Base-by-base conservation (phyloP, 2,888 invertebrate species). In the Thereva nobilitata region DNA sequence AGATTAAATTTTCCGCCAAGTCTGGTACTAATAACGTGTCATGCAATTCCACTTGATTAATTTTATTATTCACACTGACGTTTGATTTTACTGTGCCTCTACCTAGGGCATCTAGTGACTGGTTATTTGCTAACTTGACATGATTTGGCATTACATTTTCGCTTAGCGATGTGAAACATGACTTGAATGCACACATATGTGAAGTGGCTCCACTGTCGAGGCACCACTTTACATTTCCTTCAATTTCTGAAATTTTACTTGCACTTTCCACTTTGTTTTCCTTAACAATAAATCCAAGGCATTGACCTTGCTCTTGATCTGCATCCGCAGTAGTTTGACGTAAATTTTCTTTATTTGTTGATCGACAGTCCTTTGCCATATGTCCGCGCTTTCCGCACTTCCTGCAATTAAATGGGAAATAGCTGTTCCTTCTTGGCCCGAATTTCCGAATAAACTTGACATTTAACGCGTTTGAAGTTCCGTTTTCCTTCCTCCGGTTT, bases 11-110 rank as follows among this genome's bases (percentile, higher is more conserved):
- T 41, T 52, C 50, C 12, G 41, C 50, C 0, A 66, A 50, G 1
- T 49, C 59, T 50, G 66, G 66, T 3, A 69, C 54, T 40, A 49
- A 69, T 37, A 68, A 47, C 12, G 64, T 64, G 10, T 8, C 23
- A 6, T 56, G 56, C 5, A 64, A 10, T 45, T n/a, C 9, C 5
- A 45, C n/a, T 5, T 0, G 9, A 2, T 45, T 23, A 23, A 23
- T 23, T 23, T 23, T 23, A 23, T 23, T 23, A 23, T 23, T 23
- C 23, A 23, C 23, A 5, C 1, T 45, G n/a, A 45, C 45, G 10
- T 8, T 3, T 45, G 10, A 45, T 45, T 45, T 5, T 0, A n/a
- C 45, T 10, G 45, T 45, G 10, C 45, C 45, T 10, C 3, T n/a
- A 9, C 45, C 45, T n/a, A 23, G 5, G 5, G 10, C 10, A 4